Percentiles rank a stretch among this genome's conserved stretches.
phyloP scores from a whole-genome alignment of 2,113 vertebrate species.

The Bagarius yarrelli region DNA sequence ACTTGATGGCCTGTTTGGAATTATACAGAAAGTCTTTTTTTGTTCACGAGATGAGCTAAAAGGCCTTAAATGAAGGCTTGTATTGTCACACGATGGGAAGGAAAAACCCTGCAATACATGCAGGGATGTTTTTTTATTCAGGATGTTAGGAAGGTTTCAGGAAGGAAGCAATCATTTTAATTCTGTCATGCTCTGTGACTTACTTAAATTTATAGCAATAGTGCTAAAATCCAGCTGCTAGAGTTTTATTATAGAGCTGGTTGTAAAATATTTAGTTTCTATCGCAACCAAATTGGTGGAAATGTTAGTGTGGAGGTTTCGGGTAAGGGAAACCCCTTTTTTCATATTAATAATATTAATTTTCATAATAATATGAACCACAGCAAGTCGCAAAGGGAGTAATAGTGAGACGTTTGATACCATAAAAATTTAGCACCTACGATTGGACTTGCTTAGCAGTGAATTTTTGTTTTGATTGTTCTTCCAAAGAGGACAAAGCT shows the following conservation, averaged over 20 bases:
- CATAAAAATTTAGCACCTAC: no score
- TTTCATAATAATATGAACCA: no score
- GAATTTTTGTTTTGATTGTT: background rate
- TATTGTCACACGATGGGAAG: background rate
- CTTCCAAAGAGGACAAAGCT: background rate
- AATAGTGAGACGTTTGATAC: no score
- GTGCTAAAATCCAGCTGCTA: background rate
- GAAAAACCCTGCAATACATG: background rate
- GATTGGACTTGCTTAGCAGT: background rate
- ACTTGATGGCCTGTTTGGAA: slow-evolving; percentile 22
- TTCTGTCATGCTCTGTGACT: background rate
- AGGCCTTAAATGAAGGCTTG: background rate
- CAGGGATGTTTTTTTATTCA: background rate
- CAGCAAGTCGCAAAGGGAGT: background rate
- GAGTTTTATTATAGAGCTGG: background rate
- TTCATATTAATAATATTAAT: background rate
- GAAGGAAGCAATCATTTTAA: background rate
- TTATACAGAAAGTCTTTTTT: slow-evolving; percentile 3
- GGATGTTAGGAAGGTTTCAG: background rate
- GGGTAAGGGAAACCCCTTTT: background rate
- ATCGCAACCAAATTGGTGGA: background rate
- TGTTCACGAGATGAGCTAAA: background rate
- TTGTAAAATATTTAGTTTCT: background rate
- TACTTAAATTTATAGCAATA: background rate
- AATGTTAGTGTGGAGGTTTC: background rate